Conservation (phyloP, 2,888 invertebrate genomes). For the Drosophila melanosoma region DNA sequence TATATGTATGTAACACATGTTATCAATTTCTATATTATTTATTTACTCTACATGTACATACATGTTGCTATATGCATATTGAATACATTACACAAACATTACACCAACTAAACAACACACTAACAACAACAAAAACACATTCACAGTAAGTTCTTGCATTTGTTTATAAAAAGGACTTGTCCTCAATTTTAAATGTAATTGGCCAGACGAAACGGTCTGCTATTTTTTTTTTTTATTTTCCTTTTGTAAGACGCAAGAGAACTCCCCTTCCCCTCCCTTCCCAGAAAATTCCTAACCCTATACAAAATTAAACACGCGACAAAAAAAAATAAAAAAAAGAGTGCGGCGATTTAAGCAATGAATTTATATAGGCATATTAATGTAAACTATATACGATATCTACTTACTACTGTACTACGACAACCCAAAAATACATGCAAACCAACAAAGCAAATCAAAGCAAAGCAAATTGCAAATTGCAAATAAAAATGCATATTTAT, state of each 20-base stretch:
- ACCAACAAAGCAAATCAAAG: constrained; percentile 12
- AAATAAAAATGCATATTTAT: too few relatives aligned
- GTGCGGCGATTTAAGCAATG: constrained; percentile 77
- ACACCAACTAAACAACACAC: constrained; percentile 12
- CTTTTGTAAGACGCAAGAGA: neutral
- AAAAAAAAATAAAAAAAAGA: constrained; percentile 31
- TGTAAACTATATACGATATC: constrained; percentile 72
- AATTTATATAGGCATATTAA: constrained; percentile 72
- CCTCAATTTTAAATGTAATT: constrained; percentile 16
- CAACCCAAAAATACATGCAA: constrained; percentile 25
- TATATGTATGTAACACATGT: constrained; percentile 32
- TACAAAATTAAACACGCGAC: constrained; percentile 17
- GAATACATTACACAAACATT: constrained; percentile 35
- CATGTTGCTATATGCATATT: constrained; percentile 64
- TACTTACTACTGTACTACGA: constrained; percentile 49
- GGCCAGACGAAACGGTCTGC: constrained; percentile 4
- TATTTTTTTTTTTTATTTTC: neutral
- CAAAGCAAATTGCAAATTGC: constrained; percentile 13
- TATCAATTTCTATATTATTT: constrained; percentile 58
- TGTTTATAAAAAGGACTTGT: constrained; percentile 41
- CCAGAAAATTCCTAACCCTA: neutral
- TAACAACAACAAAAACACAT: constrained; percentile 3
- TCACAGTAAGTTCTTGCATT: constrained; percentile 51
- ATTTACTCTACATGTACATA: constrained; percentile 65
- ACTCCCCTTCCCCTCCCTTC: neutral